Conservation (phyloP, 2,113 vertebrate genomes). For the Dipodomys merriami region DNA sequence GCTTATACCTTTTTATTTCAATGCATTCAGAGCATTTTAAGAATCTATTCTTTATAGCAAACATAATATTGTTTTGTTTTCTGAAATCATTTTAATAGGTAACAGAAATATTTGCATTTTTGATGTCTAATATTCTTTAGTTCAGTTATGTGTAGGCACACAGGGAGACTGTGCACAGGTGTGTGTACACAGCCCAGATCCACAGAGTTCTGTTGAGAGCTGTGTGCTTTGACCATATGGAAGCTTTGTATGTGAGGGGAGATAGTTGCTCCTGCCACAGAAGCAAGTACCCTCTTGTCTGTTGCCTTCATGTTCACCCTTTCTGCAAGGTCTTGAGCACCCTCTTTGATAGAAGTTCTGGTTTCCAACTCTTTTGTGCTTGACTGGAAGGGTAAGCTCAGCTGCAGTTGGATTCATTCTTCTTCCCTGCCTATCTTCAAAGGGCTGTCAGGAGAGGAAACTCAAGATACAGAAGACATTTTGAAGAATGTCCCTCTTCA, state of each 20-base stretch:
- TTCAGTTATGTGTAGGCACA: rapidly evolving
- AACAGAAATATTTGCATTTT: not conserved
- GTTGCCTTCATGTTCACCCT: not conserved
- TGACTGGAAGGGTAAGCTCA: too few species aligned
- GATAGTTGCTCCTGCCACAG: not conserved
- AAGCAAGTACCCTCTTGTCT: not conserved
- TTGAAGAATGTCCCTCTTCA: not conserved
- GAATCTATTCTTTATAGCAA: not conserved
- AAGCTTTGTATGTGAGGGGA: not conserved
- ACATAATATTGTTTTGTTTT: not conserved
- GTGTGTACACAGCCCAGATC: rapidly evolving
- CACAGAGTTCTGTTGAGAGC: not conserved
- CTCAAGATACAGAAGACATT: not conserved
- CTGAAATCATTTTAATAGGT: not conserved
- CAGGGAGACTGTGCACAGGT: rapidly evolving
- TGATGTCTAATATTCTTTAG: not conserved
- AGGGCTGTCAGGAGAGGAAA: not conserved
- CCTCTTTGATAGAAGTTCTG: rapidly evolving
- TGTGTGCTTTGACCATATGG: not conserved
- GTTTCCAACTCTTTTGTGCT: not conserved
- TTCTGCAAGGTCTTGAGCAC: too few species aligned
- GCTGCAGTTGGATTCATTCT: not conserved
- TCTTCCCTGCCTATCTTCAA: not conserved
- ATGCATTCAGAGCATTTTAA: not conserved
- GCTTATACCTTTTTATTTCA: not conserved